phyloP scores from a whole-genome alignment of 2,797 vertebrate genomes.

The Sebastes oblongus region DNA sequence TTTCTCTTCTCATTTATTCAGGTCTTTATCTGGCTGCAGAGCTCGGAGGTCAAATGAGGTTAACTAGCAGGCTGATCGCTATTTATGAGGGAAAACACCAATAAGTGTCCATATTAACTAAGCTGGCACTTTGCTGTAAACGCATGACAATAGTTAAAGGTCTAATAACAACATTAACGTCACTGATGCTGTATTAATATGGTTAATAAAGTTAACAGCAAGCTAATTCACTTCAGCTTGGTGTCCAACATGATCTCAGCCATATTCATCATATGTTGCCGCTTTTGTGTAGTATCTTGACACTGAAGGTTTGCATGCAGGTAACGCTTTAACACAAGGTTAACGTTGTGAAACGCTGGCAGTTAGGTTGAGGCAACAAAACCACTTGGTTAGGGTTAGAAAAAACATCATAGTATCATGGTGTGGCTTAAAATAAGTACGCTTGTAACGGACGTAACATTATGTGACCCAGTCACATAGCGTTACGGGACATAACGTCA shows the following conservation, averaged over 20 bases:
- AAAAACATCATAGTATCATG: no score
- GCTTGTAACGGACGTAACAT: accelerated
- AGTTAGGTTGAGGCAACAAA: no score
- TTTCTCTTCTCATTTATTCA: neutral
- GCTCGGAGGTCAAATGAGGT: neutral
- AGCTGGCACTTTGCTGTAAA: neutral
- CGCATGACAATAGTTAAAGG: no score
- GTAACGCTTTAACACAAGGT: no score
- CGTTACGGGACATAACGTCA: no score
- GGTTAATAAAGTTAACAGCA: neutral
- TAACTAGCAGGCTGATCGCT: neutral
- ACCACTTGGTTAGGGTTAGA: no score
- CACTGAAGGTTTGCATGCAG: no score
- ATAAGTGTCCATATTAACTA: neutral
- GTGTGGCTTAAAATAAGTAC: no score
- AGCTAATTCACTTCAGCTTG: neutral
- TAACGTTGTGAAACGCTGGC: accelerated
- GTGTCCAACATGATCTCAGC: neutral
- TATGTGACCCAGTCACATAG: no score
- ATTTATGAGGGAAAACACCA: neutral
- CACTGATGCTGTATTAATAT: neutral
- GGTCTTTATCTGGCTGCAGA: neutral
- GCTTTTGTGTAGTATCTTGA: no score
- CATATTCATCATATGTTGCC: no score
- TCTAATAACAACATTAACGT: neutral